phyloP scores from a whole-genome alignment of 2,797 vertebrate genomes.

The Phalanger gymnotis region DNA sequence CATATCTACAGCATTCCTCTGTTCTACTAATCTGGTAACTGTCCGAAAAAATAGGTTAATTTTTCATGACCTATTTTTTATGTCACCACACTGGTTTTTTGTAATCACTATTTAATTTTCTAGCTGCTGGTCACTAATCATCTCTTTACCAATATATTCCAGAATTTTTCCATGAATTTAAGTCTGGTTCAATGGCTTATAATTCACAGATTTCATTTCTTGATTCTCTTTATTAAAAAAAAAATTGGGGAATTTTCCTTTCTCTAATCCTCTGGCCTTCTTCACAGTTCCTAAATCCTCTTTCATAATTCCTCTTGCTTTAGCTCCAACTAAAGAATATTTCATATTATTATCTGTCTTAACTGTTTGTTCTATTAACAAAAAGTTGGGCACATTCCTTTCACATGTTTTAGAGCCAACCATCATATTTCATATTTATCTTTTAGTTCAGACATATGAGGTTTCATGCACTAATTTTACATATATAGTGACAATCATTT shows the following conservation, averaged over 20 bases:
- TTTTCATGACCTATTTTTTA: not conserved
- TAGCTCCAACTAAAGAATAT: not conserved
- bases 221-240: not conserved
- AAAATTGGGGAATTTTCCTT: not conserved
- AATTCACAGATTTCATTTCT: not conserved
- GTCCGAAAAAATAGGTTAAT: not conserved
- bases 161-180: not conserved
- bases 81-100: not conserved
- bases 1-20: not conserved
- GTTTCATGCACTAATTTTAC: not conserved
- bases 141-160: not conserved
- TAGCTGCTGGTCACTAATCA: not conserved
- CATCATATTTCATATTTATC: constrained; percentile 21
- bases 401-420: not conserved
- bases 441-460: constrained; percentile 31
- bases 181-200: not conserved
- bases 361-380: constrained; percentile 6
- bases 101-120: not conserved
- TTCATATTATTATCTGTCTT: not conserved
- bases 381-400: not conserved
- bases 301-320: not conserved
- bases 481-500: too few relatives aligned
- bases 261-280: not conserved
- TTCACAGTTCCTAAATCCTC: not conserved
- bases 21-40: not conserved